Evolutionary conservation across 2,113 vertebrate genomes (phyloP).

Genomic region (Mormyrus lacerda): DNA sequence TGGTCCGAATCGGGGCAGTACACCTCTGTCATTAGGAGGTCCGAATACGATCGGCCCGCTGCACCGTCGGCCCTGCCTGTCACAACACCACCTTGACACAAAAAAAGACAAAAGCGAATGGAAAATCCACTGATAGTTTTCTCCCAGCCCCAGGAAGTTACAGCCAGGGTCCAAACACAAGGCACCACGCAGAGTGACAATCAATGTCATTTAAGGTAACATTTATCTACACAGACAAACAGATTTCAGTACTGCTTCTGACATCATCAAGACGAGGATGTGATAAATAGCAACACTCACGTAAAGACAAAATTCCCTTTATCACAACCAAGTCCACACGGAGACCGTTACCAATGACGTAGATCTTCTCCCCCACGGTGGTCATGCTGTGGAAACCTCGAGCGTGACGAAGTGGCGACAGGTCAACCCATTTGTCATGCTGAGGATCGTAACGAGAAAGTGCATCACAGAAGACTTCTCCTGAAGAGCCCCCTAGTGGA

Average conservation of each 20-base stretch:
- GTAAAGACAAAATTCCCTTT: background rate
- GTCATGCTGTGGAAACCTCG: conserved; percentile 28
- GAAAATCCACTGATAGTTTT: background rate
- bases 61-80: background rate
- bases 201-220: background rate
- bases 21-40: conserved; percentile 20
- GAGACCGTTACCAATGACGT: conserved; percentile 18
- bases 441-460: conserved; percentile 9
- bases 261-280: background rate
- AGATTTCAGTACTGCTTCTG: background rate
- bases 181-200: background rate
- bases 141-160: background rate
- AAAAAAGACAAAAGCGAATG: background rate
- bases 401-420: conserved; percentile 1
- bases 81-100: conserved; percentile 15
- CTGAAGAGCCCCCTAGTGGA: conserved; percentile 22
- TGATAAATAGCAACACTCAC: background rate
- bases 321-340: background rate
- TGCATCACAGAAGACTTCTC: conserved; percentile 21
- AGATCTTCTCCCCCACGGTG: conserved; percentile 7
- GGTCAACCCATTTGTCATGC: conserved; percentile 12
- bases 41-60: conserved; percentile 14
- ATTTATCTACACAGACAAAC: background rate
- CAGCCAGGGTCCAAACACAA: background rate
- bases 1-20: conserved; percentile 16